Percentiles rank a stretch among this genome's conserved stretches.
Evolutionary conservation across 37 sponge, comb jelly and placozoan species (phyloP).

Genomic region (Spongia lamella): DNA sequence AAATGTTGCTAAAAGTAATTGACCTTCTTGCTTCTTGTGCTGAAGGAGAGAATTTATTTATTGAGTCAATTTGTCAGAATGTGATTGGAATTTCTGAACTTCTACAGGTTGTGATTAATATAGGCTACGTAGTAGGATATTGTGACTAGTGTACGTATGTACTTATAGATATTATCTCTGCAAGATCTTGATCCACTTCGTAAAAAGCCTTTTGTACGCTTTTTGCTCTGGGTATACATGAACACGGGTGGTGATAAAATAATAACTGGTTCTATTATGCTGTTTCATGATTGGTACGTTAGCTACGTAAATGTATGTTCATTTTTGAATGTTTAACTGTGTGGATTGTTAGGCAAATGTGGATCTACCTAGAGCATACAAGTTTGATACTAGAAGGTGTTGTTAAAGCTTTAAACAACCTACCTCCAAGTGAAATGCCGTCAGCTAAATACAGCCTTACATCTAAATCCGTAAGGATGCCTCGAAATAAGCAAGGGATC

Average conservation of each 20-base stretch:
- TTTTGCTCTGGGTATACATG: slow-evolving; percentile 74
- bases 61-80: slow-evolving; percentile 81
- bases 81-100: slow-evolving; percentile 54
- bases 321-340: no score
- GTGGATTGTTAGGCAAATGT: slow-evolving; percentile 20
- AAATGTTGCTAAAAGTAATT: slow-evolving; percentile 37
- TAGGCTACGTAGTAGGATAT: no score
- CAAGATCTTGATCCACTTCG: slow-evolving; percentile 18
- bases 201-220: slow-evolving; percentile 71
- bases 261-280: slow-evolving; percentile 26
- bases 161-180: no score
- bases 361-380: slow-evolving; percentile 28
- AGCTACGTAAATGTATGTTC: no score
- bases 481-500: no score
- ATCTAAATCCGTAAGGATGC: no score
- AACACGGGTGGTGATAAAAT: slow-evolving; percentile 46
- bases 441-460: no score
- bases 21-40: slow-evolving; percentile 79
- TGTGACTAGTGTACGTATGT: no score
- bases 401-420: slow-evolving; percentile 2
- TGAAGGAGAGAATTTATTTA: slow-evolving; percentile 73
- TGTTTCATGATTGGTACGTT: slow-evolving; percentile 38
- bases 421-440: no score
- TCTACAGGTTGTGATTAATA: no score
- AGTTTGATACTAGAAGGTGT: background rate